Percentiles rank a stretch among this genome's conserved stretches.
Conservation (phyloP, 2,113 vertebrate species). For the Papio anubis region DNA sequence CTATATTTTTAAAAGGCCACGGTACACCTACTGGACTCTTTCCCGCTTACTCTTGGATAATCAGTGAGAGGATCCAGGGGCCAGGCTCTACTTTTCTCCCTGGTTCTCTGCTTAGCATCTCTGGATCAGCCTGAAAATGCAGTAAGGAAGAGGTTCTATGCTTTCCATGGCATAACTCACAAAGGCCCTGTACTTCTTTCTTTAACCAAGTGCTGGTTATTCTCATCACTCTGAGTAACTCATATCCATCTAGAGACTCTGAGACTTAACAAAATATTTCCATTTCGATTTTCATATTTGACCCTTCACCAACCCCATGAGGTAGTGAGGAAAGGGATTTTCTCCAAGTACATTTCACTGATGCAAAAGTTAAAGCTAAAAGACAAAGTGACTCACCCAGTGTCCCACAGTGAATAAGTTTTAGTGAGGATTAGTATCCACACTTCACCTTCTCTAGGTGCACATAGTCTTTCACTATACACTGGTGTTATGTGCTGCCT, state of each 20-base stretch:
- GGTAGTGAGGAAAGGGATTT: neutral
- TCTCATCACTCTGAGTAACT: neutral
- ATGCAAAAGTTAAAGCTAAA: neutral
- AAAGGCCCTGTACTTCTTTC: neutral
- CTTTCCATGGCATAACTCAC: neutral
- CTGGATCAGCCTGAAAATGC: neutral
- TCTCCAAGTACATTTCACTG: neutral
- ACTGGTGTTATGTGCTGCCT: accelerated
- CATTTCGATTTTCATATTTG: neutral
- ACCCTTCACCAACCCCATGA: neutral
- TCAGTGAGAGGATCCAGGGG: neutral
- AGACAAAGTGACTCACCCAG: neutral
- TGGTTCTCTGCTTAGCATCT: neutral
- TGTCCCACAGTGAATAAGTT: neutral
- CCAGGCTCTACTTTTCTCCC: neutral
- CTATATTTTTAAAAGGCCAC: neutral
- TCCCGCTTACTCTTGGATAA: neutral
- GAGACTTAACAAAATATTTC: neutral
- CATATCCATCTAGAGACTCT: neutral
- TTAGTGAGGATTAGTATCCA: neutral
- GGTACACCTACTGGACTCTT: neutral
- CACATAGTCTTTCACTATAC: neutral
- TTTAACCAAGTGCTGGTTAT: neutral
- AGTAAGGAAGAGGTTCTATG: neutral
- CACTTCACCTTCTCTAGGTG: neutral